These are phyloP conservation scores for Empis livida DNA, from an alignment of 2,888 invertebrate species.

Conservation along the genomic window DNA sequence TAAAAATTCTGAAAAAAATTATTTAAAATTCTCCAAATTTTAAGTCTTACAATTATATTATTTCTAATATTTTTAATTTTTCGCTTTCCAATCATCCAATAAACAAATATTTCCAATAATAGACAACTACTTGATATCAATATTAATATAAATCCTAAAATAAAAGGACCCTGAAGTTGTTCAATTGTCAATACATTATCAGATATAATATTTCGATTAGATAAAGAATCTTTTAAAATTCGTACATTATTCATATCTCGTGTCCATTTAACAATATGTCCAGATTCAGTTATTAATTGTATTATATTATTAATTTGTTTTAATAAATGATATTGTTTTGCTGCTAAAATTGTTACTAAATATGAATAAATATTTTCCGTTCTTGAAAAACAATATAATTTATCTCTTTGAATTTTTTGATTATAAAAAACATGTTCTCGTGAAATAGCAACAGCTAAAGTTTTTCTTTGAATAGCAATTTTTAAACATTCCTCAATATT, in stretches of 20 bases:
- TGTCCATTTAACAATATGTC: conserved; percentile 32
- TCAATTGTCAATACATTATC: conserved; percentile 19
- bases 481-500: conserved; percentile 29
- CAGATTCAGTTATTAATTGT: conserved; percentile 29
- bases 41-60: too few species aligned
- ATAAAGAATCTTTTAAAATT: conserved; percentile 15
- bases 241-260: conserved; percentile 26
- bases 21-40: too few species aligned
- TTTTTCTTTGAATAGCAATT: conserved; percentile 18
- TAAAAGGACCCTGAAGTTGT: conserved; percentile 24
- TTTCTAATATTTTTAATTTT: too few species aligned
- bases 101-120: conserved; percentile 16
- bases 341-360: conserved; percentile 27
- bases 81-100: conserved; percentile 11
- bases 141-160: conserved; percentile 16
- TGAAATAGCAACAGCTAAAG: conserved; percentile 28
- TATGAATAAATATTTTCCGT: conserved; percentile 30
- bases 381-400: conserved; percentile 29
- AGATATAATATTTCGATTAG: conserved; percentile 8
- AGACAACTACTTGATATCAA: conserved; percentile 16
- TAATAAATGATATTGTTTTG: conserved; percentile 28
- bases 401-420: conserved; percentile 24
- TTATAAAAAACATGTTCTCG: conserved; percentile 29
- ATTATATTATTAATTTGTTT: conserved; percentile 30
- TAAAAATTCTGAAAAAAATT: too few species aligned